Conservation (phyloP, 2,888 invertebrate genomes). For the Monochamus alternatus region DNA sequence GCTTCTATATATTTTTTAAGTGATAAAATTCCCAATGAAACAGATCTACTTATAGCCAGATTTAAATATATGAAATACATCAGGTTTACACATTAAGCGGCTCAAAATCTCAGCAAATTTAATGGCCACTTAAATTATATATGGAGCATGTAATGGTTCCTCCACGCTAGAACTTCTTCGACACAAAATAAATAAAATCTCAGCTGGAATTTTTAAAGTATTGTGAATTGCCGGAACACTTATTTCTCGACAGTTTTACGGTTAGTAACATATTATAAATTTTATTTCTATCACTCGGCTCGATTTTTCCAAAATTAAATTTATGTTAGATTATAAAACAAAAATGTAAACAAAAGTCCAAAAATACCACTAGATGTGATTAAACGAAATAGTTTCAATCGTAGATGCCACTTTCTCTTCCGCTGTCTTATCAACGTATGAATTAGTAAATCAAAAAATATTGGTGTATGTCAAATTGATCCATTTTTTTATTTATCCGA, state of each 20-base stretch:
- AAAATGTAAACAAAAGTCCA: not conserved
- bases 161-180: constrained; percentile 16
- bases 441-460: too few species aligned
- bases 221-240: not conserved
- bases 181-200: constrained; percentile 28
- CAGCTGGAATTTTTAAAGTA: constrained; percentile 9
- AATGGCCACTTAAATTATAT: constrained; percentile 29
- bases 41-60: not conserved
- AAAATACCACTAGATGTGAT: not conserved
- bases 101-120: constrained; percentile 14
- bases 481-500: too few species aligned
- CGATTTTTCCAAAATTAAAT: constrained; percentile 12
- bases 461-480: too few species aligned
- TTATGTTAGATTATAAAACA: not conserved
- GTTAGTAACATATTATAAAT: not conserved
- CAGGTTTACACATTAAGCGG: not conserved
- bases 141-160: constrained; percentile 27
- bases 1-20: not conserved
- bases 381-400: too few species aligned
- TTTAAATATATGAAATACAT: not conserved
- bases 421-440: too few species aligned
- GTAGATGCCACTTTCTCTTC: too few species aligned
- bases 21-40: not conserved
- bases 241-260: constrained; percentile 14
- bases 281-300: constrained; percentile 12